These are phyloP conservation scores for Podargus strigoides DNA, from an alignment of 2,797 vertebrate genomes.

Conservation along the genomic window DNA sequence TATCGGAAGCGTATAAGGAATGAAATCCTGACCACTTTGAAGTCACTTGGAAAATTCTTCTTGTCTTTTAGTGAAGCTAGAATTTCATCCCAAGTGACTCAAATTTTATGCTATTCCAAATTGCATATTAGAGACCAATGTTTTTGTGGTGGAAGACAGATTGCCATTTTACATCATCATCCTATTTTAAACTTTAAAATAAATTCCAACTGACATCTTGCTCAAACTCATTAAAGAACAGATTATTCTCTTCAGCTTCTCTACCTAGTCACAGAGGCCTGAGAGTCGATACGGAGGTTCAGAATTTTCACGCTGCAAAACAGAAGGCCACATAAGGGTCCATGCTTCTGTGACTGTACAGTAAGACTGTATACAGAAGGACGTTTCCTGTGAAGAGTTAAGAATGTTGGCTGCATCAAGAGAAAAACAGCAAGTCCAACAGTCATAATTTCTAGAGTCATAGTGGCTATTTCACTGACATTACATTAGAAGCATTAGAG, in stretches of 20 bases:
- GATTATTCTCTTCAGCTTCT: neutral
- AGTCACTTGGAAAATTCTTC: neutral
- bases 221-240: neutral
- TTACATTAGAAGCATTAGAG: neutral
- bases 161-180: neutral
- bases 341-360: neutral
- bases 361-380: neutral
- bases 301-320: neutral
- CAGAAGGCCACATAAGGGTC: rapidly evolving
- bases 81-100: neutral
- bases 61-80: neutral
- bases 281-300: neutral
- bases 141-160: neutral
- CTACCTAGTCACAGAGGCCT: neutral
- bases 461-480: neutral
- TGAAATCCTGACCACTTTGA: conserved; percentile 8
- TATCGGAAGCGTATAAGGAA: neutral
- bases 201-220: neutral
- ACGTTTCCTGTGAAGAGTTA: neutral
- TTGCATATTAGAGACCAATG: neutral
- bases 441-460: neutral
- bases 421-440: neutral
- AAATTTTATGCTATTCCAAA: neutral
- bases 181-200: neutral
- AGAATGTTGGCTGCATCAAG: neutral